Conservation (phyloP, 2,797 vertebrate genomes). For the Gymnodraco acuticeps region DNA sequence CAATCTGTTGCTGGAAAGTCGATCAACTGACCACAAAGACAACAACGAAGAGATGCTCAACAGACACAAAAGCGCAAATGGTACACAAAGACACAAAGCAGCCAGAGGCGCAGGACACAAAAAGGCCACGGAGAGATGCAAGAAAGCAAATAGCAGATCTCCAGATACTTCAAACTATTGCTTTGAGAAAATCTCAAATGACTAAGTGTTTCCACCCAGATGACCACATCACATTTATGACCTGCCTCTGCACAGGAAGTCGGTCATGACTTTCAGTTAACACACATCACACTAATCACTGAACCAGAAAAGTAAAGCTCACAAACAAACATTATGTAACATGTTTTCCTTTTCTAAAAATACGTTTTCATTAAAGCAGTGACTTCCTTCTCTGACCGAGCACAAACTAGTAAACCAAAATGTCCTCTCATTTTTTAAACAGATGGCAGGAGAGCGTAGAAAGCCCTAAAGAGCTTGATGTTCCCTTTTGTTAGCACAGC, state of each 20-base stretch:
- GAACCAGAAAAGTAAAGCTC: not conserved
- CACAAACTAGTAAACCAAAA: not conserved
- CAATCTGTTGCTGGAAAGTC: no score
- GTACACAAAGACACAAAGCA: not conserved
- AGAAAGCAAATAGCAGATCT: not conserved
- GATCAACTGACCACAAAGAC: no score
- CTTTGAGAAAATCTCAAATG: not conserved
- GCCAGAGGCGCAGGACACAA: not conserved
- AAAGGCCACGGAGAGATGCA: not conserved
- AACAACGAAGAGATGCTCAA: no score
- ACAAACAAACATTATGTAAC: not conserved
- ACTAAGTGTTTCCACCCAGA: not conserved
- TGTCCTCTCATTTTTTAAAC: slow-evolving; percentile 18
- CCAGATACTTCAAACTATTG: not conserved
- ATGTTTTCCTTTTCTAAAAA: not conserved
- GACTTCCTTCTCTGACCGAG: slow-evolving; percentile 2
- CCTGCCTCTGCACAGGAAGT: slow-evolving; percentile 18
- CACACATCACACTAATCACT: not conserved
- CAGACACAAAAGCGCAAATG: no score
- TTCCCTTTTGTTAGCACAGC: slow-evolving; percentile 34
- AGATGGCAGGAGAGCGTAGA: slow-evolving; percentile 26
- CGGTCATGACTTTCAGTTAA: slow-evolving; percentile 7
- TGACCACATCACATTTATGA: slow-evolving; percentile 21
- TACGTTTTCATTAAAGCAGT: slow-evolving; percentile 4
- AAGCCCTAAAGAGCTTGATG: slow-evolving; percentile 11